Base-by-base conservation (phyloP, 2,797 vertebrate species). In the Luscinia luscinia region DNA sequence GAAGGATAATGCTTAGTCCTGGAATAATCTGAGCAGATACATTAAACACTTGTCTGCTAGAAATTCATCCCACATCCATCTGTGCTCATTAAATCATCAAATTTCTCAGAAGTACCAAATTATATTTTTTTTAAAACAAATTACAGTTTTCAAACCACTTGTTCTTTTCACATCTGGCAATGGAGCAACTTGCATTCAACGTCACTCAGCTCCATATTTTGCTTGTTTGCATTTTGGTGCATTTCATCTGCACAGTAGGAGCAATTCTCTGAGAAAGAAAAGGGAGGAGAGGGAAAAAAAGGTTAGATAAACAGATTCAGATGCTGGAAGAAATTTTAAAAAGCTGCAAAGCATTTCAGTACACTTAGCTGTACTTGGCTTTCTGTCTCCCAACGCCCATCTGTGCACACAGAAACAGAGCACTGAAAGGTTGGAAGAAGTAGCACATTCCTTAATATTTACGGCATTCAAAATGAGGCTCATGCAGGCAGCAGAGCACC, bases 151-250 rank as follows among this genome's bases (percentile, higher is more conserved):
- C 72, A 96, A 95, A 75, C 91, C 88, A 63, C 96, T 97, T 97
- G 91, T 96, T 96, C 96, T 95, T 95, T 94, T 96, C 94, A 95
- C 96, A 97, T 98, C 97, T 98, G 96, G 97, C 82, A 93, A 6
- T 54, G 70, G 88, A 94, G 81, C 72, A 81, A 91, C 67, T 93
- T 15, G 13, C 46, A 48, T 77, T 93, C 72, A 85, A 54, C 46
- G 15, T 94, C 93, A 94, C 86, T 77, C 67, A 64, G 94, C 76
- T 74, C 78, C 52, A 2, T 77, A 84, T 95, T 96, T 94, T 89
- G 87, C 93, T 96, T 94, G 77, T 96, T 96, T 96, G 91, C 93
- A 93, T 95, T 95, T 95, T 95, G 69, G 55, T 95, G 91, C 94
- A 72, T 93, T 96, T 96, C 79, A 93, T 96, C 87, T 0, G 0